Evolutionary conservation across 2,113 vertebrate genomes (phyloP), one percentile per base, ranked within the genome.

Genomic region (Alexandromys fortis): DNA sequence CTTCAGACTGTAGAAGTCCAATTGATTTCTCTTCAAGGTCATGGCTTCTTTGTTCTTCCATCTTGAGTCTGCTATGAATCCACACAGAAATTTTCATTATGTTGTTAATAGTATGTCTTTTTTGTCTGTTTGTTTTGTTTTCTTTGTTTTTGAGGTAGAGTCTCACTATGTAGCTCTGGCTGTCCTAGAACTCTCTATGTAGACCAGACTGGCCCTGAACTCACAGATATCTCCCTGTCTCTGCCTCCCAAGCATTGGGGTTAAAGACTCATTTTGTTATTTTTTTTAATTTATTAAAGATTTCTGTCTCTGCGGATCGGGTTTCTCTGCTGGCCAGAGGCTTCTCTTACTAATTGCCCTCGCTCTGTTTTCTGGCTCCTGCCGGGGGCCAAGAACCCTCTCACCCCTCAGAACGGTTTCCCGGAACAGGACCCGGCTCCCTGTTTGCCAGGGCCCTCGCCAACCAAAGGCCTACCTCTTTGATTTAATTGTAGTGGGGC

Each of bases 11-110:
- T 30, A 49, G n/a, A 85, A 75, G 35, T 68, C 63, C 70, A 92
- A 19, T 17, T 49, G 30, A 75, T 10, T 7, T 86, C 6, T 89
- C 17, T n/a, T 79, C 33, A 67, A 35, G 35, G 35, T 55, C n/a
- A 47, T 9, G 13, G 63, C 21, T 58, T 92, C 63, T 90, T 90
- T 90, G 30, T 79, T 83, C 49, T 91, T 0, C 38, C 14, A 28
- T 17, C 28, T 87, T 52, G 58, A 63, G 55, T 93, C 45, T 76
- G 6, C 47, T 95, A 17, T 77, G 33, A 94, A 21, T 67, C 88
- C 95, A 78, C 28, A 68, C 10, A 76, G 73, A 58, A 94, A 86
- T 33, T 94, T 77, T 65, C 24, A 19, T 89, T 88, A 76, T 86
- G 30, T 67, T 65, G 1, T 82, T 52, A 72, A 26, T 45, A 86